These are phyloP conservation scores for Torymus tubicola DNA, from an alignment of 2,888 invertebrate genomes.

Conservation along the genomic window DNA sequence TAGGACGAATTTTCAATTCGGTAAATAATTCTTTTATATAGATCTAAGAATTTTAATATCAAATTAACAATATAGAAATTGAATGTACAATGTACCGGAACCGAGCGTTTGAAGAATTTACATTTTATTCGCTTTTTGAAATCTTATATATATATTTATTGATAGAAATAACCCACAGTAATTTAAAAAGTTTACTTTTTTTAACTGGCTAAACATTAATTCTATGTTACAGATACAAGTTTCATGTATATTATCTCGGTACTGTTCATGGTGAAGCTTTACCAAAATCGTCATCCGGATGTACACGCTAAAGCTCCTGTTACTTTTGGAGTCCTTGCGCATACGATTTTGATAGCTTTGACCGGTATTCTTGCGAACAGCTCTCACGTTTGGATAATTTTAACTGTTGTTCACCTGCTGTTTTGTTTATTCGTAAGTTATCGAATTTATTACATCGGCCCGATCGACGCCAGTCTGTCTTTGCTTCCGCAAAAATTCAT, in stretches of 20 bases:
- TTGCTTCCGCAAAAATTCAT: too few species aligned
- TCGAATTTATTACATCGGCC: slow-evolving; percentile 87
- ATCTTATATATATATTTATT: too few species aligned
- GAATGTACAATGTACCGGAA: too few species aligned
- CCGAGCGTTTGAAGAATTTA: too few species aligned
- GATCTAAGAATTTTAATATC: too few species aligned
- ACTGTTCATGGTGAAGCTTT: slow-evolving; percentile 90
- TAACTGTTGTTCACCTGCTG: slow-evolving; percentile 83
- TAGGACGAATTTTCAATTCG: slow-evolving; percentile 93
- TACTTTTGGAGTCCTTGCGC: slow-evolving; percentile 86
- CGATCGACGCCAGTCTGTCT: slow-evolving; percentile 60
- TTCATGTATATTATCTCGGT: slow-evolving; percentile 96
- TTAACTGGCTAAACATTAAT: too few species aligned
- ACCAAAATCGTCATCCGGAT: slow-evolving; percentile 92
- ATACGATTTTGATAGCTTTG: slow-evolving; percentile 85
- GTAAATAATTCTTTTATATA: slow-evolving; percentile 77
- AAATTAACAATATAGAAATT: too few species aligned
- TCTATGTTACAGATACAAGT: slow-evolving; percentile 84
- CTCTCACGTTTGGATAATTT: slow-evolving; percentile 83
- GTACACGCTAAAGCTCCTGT: slow-evolving; percentile 90
- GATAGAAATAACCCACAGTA: too few species aligned
- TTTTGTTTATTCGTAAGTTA: slow-evolving; percentile 83
- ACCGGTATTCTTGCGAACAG: slow-evolving; percentile 83
- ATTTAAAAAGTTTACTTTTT: too few species aligned
- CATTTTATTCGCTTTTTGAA: too few species aligned